These are phyloP conservation scores for Acronicta aceris DNA, from an alignment of 2,888 invertebrate species.

Conservation along the genomic window DNA sequence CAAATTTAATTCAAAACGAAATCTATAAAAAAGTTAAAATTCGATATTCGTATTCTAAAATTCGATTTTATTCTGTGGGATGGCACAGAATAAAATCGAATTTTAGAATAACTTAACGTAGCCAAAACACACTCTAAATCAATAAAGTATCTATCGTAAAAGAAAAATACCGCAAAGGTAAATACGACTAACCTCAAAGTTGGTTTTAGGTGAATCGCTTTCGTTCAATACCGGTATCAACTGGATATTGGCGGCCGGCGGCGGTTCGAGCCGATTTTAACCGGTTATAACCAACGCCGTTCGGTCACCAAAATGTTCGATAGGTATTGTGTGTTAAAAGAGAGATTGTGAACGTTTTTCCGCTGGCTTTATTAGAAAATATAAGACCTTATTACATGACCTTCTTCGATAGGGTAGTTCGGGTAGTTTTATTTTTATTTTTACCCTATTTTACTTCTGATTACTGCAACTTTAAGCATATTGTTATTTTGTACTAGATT, in stretches of 20 bases:
- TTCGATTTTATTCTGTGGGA: too few relatives aligned
- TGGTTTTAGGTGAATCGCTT: conserved; percentile 48
- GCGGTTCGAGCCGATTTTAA: conserved; percentile 48
- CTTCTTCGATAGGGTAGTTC: conserved; percentile 24
- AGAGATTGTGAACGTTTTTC: conserved; percentile 34
- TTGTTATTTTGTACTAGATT: too few relatives aligned
- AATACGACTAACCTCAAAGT: conserved; percentile 29
- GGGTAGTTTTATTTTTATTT: not conserved
- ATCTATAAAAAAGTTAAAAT: too few relatives aligned
- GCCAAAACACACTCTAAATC: not conserved
- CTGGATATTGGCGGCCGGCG: conserved; percentile 54
- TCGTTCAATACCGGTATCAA: conserved; percentile 54
- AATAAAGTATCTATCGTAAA: not conserved
- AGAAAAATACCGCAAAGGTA: conserved; percentile 29
- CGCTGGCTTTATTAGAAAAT: conserved; percentile 30
- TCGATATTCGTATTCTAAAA: too few relatives aligned
- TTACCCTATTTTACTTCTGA: not conserved
- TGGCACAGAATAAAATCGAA: too few relatives aligned
- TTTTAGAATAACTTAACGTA: too few relatives aligned
- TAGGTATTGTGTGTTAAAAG: conserved; percentile 32
- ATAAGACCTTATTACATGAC: conserved; percentile 20
- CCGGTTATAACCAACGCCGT: conserved; percentile 45
- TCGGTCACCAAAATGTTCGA: conserved; percentile 33
- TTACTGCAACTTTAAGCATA: too few relatives aligned
- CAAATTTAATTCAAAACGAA: too few relatives aligned